Evolutionary conservation across 2,113 vertebrate species (phyloP), one percentile per base, ranked within the genome.

Genomic region (Blennius ocellaris): DNA sequence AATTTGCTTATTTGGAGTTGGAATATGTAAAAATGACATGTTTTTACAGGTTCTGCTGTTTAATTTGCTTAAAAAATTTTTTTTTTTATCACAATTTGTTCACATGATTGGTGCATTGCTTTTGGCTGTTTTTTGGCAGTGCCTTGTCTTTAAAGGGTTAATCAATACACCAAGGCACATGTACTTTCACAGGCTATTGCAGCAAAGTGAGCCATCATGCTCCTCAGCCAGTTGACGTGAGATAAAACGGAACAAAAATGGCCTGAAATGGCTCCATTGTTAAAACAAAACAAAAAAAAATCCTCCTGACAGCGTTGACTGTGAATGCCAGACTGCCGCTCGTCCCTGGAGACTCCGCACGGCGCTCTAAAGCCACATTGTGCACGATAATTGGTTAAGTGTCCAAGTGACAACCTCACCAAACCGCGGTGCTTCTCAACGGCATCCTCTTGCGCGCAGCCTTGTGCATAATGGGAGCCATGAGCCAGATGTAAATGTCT

Each of bases 401-500:
- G 36, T 61, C 15, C 15, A 50, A 62, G 56, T 45, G 36, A 61
- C 36, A 62, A 55, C 38, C 41, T 54, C 21, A 69, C 45, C 21
- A 69, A 51, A 41, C 30, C 14, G 15, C 14, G 65, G 38, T 41
- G 43, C 36, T 47, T 59, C 47, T 60, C 62, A 38, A 6, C 50
- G 50, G 44, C 10, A 0, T 38, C 6, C 39, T 56, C 36, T 10
- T 48, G 41, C 74, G 69, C 66, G 63, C 52, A 5, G 41, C 30
- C 14, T 58, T 66, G 62, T 69, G n/a, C 38, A 69, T 64, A 80
- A 62, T 69, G 49, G 30, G 54, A 70, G 51, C 66, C 45, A 11
- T 37, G 63, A 71, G 66, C 38, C 78, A 56, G 66, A 60, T 73
- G 38, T 69, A 73, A 80, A 75, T 40, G 14, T 80, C 55, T 72